A percentile compares a stretch with the other conserved stretches of the same genome.
phyloP scores from a whole-genome alignment of 2,797 vertebrate genomes.

The Garrulus glandarius region DNA sequence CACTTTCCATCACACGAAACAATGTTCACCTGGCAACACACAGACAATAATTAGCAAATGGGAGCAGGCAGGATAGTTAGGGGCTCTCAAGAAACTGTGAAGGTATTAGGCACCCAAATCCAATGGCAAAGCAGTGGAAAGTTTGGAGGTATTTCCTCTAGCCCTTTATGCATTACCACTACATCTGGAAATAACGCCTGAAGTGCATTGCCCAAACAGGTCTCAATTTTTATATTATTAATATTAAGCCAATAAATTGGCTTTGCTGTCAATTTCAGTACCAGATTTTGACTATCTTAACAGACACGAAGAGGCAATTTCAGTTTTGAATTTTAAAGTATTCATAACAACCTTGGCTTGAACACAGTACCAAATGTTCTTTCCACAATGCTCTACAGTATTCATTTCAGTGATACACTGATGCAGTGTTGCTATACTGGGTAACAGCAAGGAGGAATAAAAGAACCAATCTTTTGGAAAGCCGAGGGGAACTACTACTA shows the following conservation, averaged over 20 bases:
- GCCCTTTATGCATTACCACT: background rate
- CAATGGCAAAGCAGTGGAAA: background rate
- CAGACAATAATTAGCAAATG: background rate
- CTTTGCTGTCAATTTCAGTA: background rate
- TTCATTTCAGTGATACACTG: background rate
- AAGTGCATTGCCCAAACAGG: background rate
- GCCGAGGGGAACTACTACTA: background rate
- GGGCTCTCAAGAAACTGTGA: background rate
- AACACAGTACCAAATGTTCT: background rate
- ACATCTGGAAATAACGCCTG: background rate
- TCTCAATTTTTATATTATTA: background rate
- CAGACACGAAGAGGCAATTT: background rate
- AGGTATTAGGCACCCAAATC: background rate
- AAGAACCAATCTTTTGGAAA: background rate
- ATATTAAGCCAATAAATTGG: background rate
- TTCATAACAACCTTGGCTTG: background rate
- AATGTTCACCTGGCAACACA: slow-evolving; percentile 88
- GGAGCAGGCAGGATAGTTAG: background rate
- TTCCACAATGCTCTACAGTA: background rate
- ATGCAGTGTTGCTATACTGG: background rate
- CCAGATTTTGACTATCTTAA: background rate
- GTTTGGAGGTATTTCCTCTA: background rate
- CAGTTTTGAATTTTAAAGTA: background rate
- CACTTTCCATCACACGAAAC: slow-evolving; percentile 97
- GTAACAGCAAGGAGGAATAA: background rate